These are phyloP conservation scores for Chaetoderma sp. DNA, from an alignment of 2,888 invertebrate genomes.

Conservation along the genomic window DNA sequence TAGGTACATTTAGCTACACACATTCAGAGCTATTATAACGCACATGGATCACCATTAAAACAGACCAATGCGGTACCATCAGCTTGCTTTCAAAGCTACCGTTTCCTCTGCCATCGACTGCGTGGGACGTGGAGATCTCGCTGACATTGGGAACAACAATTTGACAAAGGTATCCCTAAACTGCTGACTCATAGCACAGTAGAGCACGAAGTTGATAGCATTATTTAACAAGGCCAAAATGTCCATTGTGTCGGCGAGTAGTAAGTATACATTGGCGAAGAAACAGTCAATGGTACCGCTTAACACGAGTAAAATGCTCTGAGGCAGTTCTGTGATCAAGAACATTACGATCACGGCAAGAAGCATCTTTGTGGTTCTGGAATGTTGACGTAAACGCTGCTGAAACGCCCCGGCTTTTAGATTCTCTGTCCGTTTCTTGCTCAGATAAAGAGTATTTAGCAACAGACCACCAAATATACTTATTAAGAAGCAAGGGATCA, in stretches of 20 bases:
- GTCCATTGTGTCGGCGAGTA: constrained; percentile 83
- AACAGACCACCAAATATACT: constrained; percentile 76
- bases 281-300: constrained; percentile 85
- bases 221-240: constrained; percentile 90
- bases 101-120: too few relatives aligned
- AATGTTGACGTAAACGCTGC: constrained; percentile 49
- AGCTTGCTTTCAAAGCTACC: too few relatives aligned
- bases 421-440: constrained; percentile 32
- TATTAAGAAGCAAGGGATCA: constrained; percentile 88
- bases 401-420: constrained; percentile 23
- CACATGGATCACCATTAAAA: too few relatives aligned
- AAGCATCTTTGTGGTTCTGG: constrained; percentile 90
- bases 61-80: too few relatives aligned
- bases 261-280: constrained; percentile 73
- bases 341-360: constrained; percentile 86
- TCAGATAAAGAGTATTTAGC: constrained; percentile 65
- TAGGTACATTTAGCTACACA: too few relatives aligned
- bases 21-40: too few relatives aligned
- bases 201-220: constrained; percentile 91
- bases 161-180: constrained; percentile 78
- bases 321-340: constrained; percentile 89
- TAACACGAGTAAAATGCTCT: constrained; percentile 80
- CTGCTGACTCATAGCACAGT: constrained; percentile 94
- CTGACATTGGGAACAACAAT: too few relatives aligned
- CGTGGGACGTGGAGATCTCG: too few relatives aligned